Evolutionary conservation across 2,888 invertebrate species (phyloP).

Genomic region (Entomobrya multifasciata): DNA sequence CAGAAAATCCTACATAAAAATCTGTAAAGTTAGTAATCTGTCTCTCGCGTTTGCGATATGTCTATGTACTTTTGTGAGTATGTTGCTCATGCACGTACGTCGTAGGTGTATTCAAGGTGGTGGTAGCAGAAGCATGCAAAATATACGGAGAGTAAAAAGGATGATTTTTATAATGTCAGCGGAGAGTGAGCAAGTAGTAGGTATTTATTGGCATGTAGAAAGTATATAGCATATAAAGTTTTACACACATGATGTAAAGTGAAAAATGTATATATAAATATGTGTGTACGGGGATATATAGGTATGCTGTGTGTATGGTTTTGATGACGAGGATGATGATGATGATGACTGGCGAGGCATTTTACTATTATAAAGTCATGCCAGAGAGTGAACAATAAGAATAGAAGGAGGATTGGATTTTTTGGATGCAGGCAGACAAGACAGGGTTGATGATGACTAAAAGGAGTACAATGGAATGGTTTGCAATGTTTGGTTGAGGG

Average conservation of each 20-base stretch:
- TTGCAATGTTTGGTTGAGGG: neutral
- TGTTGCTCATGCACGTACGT: neutral
- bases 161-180: constrained; percentile 3
- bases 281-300: neutral
- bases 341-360: constrained; percentile 1
- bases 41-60: neutral
- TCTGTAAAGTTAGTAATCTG: constrained; percentile 2
- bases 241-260: too few species aligned
- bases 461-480: neutral
- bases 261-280: neutral
- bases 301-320: neutral
- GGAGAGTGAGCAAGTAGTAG: neutral
- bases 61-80: neutral
- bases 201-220: constrained; percentile 7
- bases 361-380: neutral
- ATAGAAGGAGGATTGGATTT: neutral
- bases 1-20: constrained; percentile 24
- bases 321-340: neutral
- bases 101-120: constrained; percentile 64
- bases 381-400: neutral
- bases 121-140: constrained; percentile 44
- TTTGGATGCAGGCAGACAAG: neutral
- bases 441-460: neutral
- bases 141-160: constrained; percentile 27
- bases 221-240: too few species aligned